phyloP scores from a whole-genome alignment of 2,113 vertebrate species.

The Pelodiscus sinensis region DNA sequence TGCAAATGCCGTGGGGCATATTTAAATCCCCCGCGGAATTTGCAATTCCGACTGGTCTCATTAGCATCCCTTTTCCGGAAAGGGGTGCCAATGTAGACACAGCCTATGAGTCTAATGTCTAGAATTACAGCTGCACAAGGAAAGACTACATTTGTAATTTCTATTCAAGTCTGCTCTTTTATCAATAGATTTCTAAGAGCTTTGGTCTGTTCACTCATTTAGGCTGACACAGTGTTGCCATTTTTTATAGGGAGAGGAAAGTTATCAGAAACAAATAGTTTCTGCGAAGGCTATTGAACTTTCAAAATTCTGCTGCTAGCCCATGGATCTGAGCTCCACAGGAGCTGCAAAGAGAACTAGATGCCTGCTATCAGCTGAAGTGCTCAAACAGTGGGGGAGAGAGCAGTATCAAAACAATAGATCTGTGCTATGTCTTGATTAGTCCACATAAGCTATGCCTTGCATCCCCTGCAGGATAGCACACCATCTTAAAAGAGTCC shows the following conservation, averaged over 20 bases:
- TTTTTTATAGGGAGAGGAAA: constrained; percentile 20
- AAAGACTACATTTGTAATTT: constrained; percentile 18
- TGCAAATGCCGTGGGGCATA: too few species aligned
- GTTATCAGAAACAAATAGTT: constrained; percentile 40
- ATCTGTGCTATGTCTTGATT: background rate
- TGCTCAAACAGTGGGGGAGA: background rate
- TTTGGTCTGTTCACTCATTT: constrained; percentile 1
- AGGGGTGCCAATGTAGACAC: too few species aligned
- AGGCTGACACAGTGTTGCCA: constrained; percentile 3
- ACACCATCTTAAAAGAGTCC: background rate
- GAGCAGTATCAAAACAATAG: background rate
- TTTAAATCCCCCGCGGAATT: too few species aligned
- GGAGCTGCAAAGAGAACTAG: constrained; percentile 13
- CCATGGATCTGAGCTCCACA: background rate
- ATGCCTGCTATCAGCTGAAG: constrained; percentile 21
- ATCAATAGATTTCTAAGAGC: constrained; percentile 28
- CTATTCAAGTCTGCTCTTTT: constrained; percentile 2
- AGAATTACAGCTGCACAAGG: constrained; percentile 57
- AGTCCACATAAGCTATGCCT: rapidly evolving
- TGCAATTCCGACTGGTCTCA: too few species aligned
- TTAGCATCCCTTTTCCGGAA: too few species aligned
- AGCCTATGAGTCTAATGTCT: too few species aligned
- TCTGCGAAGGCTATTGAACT: constrained; percentile 30
- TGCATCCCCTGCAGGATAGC: background rate
- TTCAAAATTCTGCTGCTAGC: background rate